Conservation (phyloP, 1,140 invertebrate genomes). For the Macrobrachium rosenbergii region DNA sequence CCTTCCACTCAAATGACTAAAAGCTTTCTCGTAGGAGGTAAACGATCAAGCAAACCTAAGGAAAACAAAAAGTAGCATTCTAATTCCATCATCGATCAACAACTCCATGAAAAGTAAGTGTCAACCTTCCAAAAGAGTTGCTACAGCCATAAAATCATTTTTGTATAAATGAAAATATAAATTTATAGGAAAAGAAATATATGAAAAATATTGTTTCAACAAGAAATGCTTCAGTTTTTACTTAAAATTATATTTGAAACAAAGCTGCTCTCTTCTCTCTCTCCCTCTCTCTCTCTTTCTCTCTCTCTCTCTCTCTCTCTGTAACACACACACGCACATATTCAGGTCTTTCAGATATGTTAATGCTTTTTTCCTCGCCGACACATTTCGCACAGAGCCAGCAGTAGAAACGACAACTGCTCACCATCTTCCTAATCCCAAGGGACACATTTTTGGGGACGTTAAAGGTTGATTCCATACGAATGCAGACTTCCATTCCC, state of each 20-base stretch:
- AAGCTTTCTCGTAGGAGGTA: too few relatives aligned
- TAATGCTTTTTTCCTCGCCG: neutral
- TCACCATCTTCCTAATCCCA: neutral
- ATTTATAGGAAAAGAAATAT: too few relatives aligned
- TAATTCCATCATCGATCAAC: too few relatives aligned
- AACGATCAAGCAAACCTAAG: too few relatives aligned
- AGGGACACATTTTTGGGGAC: slow-evolving; percentile 4
- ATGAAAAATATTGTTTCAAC: too few relatives aligned
- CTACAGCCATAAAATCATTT: too few relatives aligned
- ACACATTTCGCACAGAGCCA: neutral
- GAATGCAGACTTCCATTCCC: slow-evolving; percentile 38
- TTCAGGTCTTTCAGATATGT: neutral
- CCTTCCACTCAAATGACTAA: too few relatives aligned
- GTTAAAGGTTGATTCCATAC: slow-evolving; percentile 22
- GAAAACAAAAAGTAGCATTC: too few relatives aligned
- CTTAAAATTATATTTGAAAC: neutral
- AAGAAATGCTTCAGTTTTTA: neutral
- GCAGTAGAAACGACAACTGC: neutral
- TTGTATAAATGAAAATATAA: too few relatives aligned
- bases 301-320: neutral
- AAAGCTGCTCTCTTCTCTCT: neutral
- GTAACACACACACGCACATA: neutral
- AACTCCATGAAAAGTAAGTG: too few relatives aligned
- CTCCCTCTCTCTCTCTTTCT: neutral
- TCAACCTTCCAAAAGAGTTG: too few relatives aligned